Base-by-base conservation (phyloP, 2,113 vertebrate species). In the Chamaea fasciata region DNA sequence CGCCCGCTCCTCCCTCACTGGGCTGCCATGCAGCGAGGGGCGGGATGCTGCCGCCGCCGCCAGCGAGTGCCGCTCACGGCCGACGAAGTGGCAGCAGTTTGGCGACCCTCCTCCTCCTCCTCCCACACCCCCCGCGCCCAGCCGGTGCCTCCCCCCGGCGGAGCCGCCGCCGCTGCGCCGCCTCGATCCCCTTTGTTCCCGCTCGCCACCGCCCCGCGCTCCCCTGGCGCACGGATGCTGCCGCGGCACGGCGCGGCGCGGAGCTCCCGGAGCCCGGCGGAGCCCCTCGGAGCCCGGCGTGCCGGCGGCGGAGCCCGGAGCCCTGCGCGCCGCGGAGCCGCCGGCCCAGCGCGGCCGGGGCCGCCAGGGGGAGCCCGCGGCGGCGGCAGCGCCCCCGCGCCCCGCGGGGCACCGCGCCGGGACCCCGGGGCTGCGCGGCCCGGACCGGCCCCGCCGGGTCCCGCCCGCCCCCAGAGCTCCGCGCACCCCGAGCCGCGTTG, bases 31-130 rank as follows among this genome's bases (percentile, higher is more conserved):
- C 90, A 53, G 92, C 60, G 84, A 77, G 86, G 92, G 84, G 68
- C 84, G 83, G 93, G 69, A 56, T 84, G 83, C 90, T 44, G 55
- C 65, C 35, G 62, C 73, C 53, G 64, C 85, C 93, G 64, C 85
- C 93, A 53, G 94, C 62, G 52, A 83, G 88, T 91, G 96, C 97
- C 96, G 92, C 85, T 71, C 97, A 83, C 97, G 89, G 89, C 70
- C 89, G 63, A 78, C 85, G 26, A 87, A 97, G 97, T 92, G 94
- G 83, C 92, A 56, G 94, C 63, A 74, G 68, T 81, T 86, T 53
- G 60, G 50, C 65, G 71, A 77, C 77, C 50, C 67, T 85, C 81
- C 87, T 78, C 83, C 73, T 69, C 47, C 49, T 62, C 50, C 75
- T 73, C 70, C 70, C 80, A 63, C 87, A 68, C 70, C 44, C 53